phyloP scores from a whole-genome alignment of 2,113 vertebrate genomes.

The Ptyas mucosa region DNA sequence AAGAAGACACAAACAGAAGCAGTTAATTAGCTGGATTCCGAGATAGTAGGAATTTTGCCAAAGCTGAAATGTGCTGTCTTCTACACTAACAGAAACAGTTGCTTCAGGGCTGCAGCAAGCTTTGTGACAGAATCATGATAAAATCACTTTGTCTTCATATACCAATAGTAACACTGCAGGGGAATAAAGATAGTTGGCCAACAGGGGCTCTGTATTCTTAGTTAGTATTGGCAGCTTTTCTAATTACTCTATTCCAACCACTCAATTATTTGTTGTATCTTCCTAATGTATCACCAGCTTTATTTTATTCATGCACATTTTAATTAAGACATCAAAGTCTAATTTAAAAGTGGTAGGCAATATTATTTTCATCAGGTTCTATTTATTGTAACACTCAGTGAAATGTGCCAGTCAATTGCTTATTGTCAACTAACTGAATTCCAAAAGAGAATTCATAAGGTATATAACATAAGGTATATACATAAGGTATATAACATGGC shows the following conservation, averaged over 20 bases:
- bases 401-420: neutral
- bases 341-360: neutral
- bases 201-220: neutral
- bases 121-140: neutral
- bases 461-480: neutral
- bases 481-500: neutral
- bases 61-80: neutral
- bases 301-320: neutral
- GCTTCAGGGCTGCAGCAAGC: neutral
- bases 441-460: neutral
- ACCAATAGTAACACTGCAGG: accelerated
- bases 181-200: neutral
- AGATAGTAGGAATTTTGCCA: neutral
- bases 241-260: neutral
- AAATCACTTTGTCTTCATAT: neutral
- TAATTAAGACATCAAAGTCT: neutral
- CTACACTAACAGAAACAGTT: neutral
- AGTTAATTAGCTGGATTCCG: neutral
- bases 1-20: neutral
- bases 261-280: neutral
- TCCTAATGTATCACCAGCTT: accelerated
- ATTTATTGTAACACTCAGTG: accelerated
- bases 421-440: neutral
- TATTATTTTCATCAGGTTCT: accelerated
- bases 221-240: neutral